Evolutionary conservation across 2,113 vertebrate species (phyloP), one percentile per base, ranked within the genome.

Genomic region (Psittacara wagleri): DNA sequence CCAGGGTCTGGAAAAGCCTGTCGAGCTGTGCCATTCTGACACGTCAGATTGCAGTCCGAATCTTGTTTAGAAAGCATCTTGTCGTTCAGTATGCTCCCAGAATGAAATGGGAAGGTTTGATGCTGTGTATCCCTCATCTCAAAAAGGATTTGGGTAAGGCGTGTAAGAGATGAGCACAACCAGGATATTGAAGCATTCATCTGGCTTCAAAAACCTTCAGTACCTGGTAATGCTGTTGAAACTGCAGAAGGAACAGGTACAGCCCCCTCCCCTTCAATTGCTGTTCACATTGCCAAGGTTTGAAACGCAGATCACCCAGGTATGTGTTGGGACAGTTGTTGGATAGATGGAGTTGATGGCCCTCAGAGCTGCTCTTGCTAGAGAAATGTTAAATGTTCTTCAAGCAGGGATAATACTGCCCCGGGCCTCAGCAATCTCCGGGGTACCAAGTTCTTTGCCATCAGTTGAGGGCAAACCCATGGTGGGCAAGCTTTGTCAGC

Each of bases 81-180:
- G 83, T 91, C 92, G 94, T 92, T 90, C 85, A 97, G 44, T 48
- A 37, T 41, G 93, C 92, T 90, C 82, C 80, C 70, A 61, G 59
- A 88, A 90, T 13, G 49, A 83, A 89, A 94, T 62, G 10, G 92
- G 78, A 29, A 79, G 63, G 77, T 95, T 95, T 83, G 84, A 48
- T 96, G 96, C 95, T 92, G 77, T 92, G 13, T 80, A 64, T 81
- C 66, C 90, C 94, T 95, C 82, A 22, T 96, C 57, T 88, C 77
- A 35, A 76, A 91, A 81, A 91, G 76, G 81, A 93, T 62, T 76
- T 54, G 83, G 22, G 7, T 89, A 76, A 83, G 86, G 73, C 14
- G 2, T 73, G 88, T 84, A 69, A 91, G 70, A 77, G 70, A 76
- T 17, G 62, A 67, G 79, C 73, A 55, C 55, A 73, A 19, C 52